A percentile compares a stretch with the other conserved stretches of the same genome.
Evolutionary conservation across 2,888 invertebrate species (phyloP).

Genomic region (Thymelicus lineola): DNA sequence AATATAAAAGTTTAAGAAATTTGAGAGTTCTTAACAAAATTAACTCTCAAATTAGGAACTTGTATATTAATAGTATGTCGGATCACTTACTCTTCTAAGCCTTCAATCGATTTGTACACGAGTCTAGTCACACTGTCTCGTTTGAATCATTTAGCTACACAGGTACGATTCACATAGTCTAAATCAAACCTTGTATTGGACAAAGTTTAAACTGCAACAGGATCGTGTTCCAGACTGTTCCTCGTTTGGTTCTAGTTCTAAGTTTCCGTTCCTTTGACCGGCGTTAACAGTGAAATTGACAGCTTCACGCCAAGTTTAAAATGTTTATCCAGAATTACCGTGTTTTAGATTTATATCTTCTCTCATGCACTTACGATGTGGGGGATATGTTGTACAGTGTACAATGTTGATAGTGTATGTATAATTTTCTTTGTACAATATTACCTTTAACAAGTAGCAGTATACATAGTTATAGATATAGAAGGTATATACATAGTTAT

Average conservation of each 20-base stretch:
- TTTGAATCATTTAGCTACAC: neutral
- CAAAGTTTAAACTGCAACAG: constrained; percentile 46
- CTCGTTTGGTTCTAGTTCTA: constrained; percentile 43
- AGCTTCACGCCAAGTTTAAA: constrained; percentile 41
- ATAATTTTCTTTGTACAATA: too few relatives aligned
- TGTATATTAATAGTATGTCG: too few relatives aligned
- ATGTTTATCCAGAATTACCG: constrained; percentile 18
- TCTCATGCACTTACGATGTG: constrained; percentile 9
- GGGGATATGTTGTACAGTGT: too few relatives aligned
- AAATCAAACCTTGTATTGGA: constrained; percentile 17
- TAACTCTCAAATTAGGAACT: too few relatives aligned
- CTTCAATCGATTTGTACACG: too few relatives aligned
- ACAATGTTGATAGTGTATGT: too few relatives aligned
- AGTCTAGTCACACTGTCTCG: neutral
- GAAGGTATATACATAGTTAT: too few relatives aligned
- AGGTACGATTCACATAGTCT: neutral
- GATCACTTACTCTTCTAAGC: too few relatives aligned
- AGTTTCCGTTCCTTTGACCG: constrained; percentile 46
- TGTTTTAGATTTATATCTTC: constrained; percentile 16
- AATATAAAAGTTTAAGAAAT: too few relatives aligned
- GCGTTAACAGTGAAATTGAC: constrained; percentile 47
- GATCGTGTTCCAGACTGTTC: constrained; percentile 49
- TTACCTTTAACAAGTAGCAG: too few relatives aligned
- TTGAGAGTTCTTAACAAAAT: too few relatives aligned
- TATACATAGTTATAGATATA: too few relatives aligned